A percentile compares a stretch with the other conserved stretches of the same genome.
phyloP scores from a whole-genome alignment of 2,888 invertebrate genomes.

The Zootermopsis nevadensis region DNA sequence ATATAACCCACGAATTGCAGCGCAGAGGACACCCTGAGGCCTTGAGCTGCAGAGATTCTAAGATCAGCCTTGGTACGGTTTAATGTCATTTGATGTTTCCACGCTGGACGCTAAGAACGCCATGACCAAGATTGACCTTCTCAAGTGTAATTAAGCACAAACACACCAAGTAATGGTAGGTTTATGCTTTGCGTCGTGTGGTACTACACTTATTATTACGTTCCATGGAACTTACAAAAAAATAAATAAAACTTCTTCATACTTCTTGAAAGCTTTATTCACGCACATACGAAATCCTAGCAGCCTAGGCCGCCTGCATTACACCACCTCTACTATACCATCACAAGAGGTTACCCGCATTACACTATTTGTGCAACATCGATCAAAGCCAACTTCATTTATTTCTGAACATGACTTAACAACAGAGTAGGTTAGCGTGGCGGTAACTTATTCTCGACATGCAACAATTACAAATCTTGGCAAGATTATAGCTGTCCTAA shows the following conservation, averaged over 20 bases:
- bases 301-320: too few relatives aligned
- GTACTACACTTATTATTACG: slow-evolving; percentile 13
- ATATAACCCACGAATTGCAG: neutral
- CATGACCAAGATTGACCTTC: slow-evolving; percentile 17
- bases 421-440: too few relatives aligned
- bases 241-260: neutral
- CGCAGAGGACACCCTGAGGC: neutral
- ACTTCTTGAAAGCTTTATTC: slow-evolving; percentile 1
- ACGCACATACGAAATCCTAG: neutral
- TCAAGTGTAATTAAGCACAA: slow-evolving; percentile 32
- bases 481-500: too few relatives aligned
- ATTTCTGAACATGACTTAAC: too few relatives aligned
- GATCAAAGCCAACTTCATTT: too few relatives aligned
- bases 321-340: too few relatives aligned
- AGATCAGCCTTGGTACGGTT: neutral
- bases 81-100: neutral
- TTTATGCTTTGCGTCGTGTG: slow-evolving; percentile 16
- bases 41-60: neutral
- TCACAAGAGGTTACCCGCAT: too few relatives aligned
- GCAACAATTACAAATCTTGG: too few relatives aligned
- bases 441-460: too few relatives aligned
- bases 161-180: slow-evolving; percentile 28
- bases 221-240: slow-evolving; percentile 20
- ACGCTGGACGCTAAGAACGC: neutral
- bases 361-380: too few relatives aligned